These are phyloP conservation scores for Aphodius granarius DNA, from an alignment of 2,888 invertebrate species.

Conservation along the genomic window DNA sequence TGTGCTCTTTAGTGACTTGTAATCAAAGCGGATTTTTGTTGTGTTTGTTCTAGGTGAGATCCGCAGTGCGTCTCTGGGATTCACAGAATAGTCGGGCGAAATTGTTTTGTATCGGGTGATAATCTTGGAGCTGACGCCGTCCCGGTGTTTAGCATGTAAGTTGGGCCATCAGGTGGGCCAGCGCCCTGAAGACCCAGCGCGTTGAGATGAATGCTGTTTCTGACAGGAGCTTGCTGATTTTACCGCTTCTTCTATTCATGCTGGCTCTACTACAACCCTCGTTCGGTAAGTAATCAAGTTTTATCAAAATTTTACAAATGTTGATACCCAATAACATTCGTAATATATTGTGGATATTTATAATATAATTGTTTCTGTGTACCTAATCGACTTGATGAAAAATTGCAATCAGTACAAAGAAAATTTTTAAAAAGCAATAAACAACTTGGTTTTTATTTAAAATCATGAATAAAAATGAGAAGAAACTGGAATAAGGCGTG, in stretches of 20 bases:
- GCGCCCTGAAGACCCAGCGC: slow-evolving; percentile 25
- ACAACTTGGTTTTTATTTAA: not conserved
- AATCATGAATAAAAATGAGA: not conserved
- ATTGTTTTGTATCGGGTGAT: not conserved
- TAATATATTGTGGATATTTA: too few species aligned
- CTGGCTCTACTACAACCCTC: slow-evolving; percentile 31
- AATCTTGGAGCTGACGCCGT: not conserved
- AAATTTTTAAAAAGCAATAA: not conserved
- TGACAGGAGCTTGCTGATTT: slow-evolving; percentile 30
- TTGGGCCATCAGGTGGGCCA: slow-evolving; percentile 26
- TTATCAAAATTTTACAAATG: too few species aligned
- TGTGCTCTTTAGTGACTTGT: not conserved
- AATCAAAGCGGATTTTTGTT: not conserved
- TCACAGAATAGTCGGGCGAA: not conserved
- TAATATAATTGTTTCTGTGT: too few species aligned
- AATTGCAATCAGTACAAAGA: not conserved
- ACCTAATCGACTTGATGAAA: not conserved
- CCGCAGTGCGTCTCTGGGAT: not conserved
- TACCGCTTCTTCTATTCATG: slow-evolving; percentile 33
- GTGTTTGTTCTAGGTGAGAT: not conserved
- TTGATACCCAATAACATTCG: too few species aligned
- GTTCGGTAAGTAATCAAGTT: slow-evolving; percentile 29
- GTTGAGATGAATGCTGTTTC: slow-evolving; percentile 34
- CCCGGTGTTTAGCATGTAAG: slow-evolving; percentile 27
- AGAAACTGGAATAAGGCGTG: not conserved